A percentile compares a stretch with the other conserved stretches of the same genome.
These are phyloP conservation scores for Diploscapter pachys DNA, from an alignment of 1,140 invertebrate genomes.

Conservation along the genomic window DNA sequence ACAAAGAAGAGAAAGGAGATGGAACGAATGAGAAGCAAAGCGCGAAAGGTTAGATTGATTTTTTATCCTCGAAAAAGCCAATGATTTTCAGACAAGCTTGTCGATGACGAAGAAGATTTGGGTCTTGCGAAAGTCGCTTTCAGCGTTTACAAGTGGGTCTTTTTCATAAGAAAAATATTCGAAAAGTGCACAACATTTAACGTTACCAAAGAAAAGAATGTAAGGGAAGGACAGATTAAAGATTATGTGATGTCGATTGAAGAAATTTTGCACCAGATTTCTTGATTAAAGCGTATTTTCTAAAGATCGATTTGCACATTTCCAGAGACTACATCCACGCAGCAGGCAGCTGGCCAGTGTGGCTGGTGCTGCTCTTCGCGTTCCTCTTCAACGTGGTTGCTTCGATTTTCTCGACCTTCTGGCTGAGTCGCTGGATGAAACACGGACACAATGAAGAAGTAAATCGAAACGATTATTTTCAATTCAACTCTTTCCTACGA, in stretches of 20 bases:
- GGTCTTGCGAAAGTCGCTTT: slow-evolving; percentile 32
- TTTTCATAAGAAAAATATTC: too few species aligned
- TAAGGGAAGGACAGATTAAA: too few species aligned
- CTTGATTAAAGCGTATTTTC: too few species aligned
- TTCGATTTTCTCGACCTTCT: slow-evolving; percentile 68
- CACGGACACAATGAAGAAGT: slow-evolving; percentile 61
- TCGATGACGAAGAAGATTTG: slow-evolving; percentile 49
- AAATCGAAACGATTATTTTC: neutral
- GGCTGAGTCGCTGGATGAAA: slow-evolving; percentile 70
- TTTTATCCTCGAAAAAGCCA: too few species aligned
- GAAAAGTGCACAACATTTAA: too few species aligned
- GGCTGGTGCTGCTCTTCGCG: slow-evolving; percentile 63
- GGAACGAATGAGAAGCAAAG: neutral
- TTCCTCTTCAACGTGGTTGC: slow-evolving; percentile 67
- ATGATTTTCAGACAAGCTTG: slow-evolving; percentile 27
- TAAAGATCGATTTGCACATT: neutral
- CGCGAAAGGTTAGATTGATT: neutral
- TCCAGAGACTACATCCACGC: slow-evolving; percentile 65
- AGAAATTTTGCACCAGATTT: too few species aligned
- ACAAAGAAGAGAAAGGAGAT: neutral
- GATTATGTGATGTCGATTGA: too few species aligned
- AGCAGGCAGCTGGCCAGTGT: slow-evolving; percentile 66
- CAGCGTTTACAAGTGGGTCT: slow-evolving; percentile 38
- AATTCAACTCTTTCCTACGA: neutral
- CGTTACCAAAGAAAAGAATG: too few species aligned